These are phyloP conservation scores for Vulpes vulpes DNA, from an alignment of 2,113 vertebrate genomes.

Conservation along the genomic window DNA sequence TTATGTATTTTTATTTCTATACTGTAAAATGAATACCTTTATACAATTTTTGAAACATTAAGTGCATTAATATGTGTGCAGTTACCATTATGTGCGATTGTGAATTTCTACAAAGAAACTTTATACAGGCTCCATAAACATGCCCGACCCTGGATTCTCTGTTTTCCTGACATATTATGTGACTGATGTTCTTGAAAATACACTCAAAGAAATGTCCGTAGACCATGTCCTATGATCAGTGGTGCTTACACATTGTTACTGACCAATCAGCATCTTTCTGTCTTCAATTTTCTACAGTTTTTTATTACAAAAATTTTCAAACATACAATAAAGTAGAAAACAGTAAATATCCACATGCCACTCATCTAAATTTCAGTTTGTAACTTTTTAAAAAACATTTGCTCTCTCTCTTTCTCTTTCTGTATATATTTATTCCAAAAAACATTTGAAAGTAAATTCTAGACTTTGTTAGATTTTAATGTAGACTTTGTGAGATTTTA, in stretches of 20 bases:
- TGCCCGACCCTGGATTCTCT: background rate
- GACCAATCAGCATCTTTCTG: background rate
- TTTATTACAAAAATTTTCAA: background rate
- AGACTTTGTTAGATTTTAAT: background rate
- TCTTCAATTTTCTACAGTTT: background rate
- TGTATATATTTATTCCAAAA: background rate
- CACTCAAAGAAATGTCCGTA: background rate
- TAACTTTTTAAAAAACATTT: background rate
- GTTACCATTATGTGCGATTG: background rate
- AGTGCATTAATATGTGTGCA: background rate
- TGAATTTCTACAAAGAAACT: background rate
- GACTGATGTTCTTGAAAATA: background rate
- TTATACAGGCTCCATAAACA: background rate
- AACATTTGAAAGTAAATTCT: background rate
- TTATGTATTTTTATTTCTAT: background rate
- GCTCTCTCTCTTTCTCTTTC: background rate
- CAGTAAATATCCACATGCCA: background rate
- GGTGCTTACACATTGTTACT: background rate
- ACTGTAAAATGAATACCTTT: background rate
- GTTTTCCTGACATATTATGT: background rate
- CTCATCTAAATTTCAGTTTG: background rate
- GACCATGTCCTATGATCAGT: background rate
- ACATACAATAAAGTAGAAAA: background rate
- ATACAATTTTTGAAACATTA: background rate
- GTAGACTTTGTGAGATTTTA: background rate